Evolutionary conservation across 2,113 vertebrate genomes (phyloP), one percentile per base, ranked within the genome.

Genomic region (Hystrix brachyura): DNA sequence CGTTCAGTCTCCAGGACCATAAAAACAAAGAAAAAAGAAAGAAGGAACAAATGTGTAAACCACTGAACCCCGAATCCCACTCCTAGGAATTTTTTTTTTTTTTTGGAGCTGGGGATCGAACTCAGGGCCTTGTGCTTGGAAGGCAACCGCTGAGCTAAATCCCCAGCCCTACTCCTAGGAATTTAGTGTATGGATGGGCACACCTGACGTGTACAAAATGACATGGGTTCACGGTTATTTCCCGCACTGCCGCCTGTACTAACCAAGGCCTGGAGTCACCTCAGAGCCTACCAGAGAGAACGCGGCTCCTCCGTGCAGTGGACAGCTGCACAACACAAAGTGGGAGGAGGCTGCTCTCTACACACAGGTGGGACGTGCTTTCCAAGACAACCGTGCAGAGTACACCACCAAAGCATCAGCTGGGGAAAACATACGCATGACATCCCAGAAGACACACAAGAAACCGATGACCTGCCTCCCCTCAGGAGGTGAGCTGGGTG

Each of bases 251-350:
- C 72, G 11, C 43, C 10, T 6, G 43, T 48, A 43, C 69, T 21
- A n/a, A 15, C 29, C 67, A 71, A 38, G 17, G 25, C 43, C 71
- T 48, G 23, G 43, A 46, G 12, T 27, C 43, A 27, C 21, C 43
- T 14, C 72, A 8, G 67, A 27, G 72, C 71, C 72, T 43, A 27
- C 27, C 43, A 27, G 23, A 76, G 38, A 76, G 72, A 3, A 4
- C 72, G 14, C 12, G 32, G 38, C 46, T 19, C 21, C 15, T 10
- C 65, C 6, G 1, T 3, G 0, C 4, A 5, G 2, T 0, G 7
- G 59, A 43, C 29, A 87, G 34, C 69, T 19, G 48, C 10, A 14
- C 29, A 21, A 59, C 12, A 0, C 19, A 55, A 11, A 21, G 90
- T 8, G 25, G 13, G 59, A 32, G 48, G 23, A 72, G 15, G 34